Conservation (phyloP, 2,113 vertebrate species). For the Felis catus region F.catus_Fca126_mat1.0 CM031414.1:75327501-75328000, state of each 20-base stretch:
- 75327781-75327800: background rate
- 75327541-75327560: background rate
- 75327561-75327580: background rate
- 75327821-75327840: background rate
- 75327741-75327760: background rate
- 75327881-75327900: background rate
- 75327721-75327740: background rate
- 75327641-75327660: background rate
- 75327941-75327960: background rate
- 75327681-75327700: background rate
- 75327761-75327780: background rate
- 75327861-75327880: background rate
- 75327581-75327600: background rate
- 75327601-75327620: background rate
- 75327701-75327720: background rate
- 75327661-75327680: background rate
- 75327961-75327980: background rate
- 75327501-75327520: background rate
- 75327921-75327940: background rate
- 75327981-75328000: background rate
- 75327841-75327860: background rate
- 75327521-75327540: background rate
- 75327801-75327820: background rate
- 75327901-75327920: background rate
- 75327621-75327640: background rate